Conservation (phyloP, 2,797 vertebrate species). For the Sebastes minor region DNA sequence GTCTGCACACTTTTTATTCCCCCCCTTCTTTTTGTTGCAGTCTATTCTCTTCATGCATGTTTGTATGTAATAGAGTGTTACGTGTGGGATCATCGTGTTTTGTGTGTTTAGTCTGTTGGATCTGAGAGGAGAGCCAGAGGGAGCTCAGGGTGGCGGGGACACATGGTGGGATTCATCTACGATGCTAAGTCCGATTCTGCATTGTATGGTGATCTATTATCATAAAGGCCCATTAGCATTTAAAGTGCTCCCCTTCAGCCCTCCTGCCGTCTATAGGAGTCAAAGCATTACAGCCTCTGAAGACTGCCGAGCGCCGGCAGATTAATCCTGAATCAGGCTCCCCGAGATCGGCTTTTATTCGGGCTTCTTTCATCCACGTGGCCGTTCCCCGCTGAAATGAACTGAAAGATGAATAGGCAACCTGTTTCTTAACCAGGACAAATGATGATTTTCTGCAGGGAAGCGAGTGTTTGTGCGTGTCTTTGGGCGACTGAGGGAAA, state of each 20-base stretch:
- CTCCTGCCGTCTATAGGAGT: conserved; percentile 71
- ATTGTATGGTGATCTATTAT: conserved; percentile 71
- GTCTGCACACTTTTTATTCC: conserved; percentile 39
- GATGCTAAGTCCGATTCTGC: conserved; percentile 53
- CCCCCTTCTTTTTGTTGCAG: not conserved
- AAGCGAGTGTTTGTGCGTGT: conserved; percentile 1
- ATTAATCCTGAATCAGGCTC: conserved; percentile 71
- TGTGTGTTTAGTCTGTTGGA: conserved; percentile 20
- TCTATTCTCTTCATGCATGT: conserved; percentile 36
- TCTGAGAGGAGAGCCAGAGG: not conserved
- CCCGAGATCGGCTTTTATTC: conserved; percentile 66
- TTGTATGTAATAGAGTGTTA: conserved; percentile 28
- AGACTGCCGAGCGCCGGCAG: conserved; percentile 61
- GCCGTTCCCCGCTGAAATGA: conserved; percentile 62
- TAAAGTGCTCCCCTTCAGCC: conserved; percentile 74
- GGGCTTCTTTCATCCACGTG: conserved; percentile 53
- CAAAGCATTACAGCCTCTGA: conserved; percentile 72
- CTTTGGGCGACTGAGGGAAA: conserved; percentile 28
- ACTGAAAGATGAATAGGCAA: conserved; percentile 62
- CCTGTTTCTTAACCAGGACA: conserved; percentile 59
- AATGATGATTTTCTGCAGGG: conserved; percentile 28
- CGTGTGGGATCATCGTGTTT: conserved; percentile 5
- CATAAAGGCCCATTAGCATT: conserved; percentile 77
- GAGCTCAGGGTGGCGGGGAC: conserved; percentile 6
- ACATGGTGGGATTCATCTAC: conserved; percentile 43